These are phyloP conservation scores for Anthophora plumipes DNA, from an alignment of 2,888 invertebrate species.

Conservation along the genomic window DNA sequence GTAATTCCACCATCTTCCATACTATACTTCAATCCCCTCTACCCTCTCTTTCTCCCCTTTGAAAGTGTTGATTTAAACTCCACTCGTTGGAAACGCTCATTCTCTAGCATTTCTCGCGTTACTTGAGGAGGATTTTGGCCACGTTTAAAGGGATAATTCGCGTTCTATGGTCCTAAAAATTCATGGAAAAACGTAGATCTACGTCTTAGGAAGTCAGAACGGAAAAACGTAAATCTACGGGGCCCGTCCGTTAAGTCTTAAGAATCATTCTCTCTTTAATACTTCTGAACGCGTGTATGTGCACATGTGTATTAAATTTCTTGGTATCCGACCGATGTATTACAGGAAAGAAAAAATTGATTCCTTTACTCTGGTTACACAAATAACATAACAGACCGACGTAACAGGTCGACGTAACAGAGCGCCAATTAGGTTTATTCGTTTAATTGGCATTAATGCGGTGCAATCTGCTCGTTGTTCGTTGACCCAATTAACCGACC, in stretches of 20 bases:
- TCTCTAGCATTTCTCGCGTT: neutral
- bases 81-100: neutral
- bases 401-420: conserved; percentile 39
- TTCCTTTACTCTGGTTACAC: neutral
- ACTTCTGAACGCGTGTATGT: no score
- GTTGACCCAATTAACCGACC: conserved; percentile 38
- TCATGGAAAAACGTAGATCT: no score
- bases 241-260: no score
- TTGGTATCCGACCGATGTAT: neutral
- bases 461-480: conserved; percentile 25
- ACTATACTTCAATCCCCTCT: neutral
- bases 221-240: no score
- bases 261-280: no score
- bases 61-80: neutral
- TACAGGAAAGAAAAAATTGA: neutral
- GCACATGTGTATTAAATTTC: neutral
- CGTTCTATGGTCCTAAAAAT: neutral
- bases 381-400: conserved; percentile 32
- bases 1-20: conserved; percentile 6
- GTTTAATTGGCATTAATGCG: conserved; percentile 49
- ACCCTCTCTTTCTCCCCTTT: conserved; percentile 3
- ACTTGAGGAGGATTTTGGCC: conserved; percentile 4
- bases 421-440: conserved; percentile 34
- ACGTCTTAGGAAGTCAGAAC: no score
- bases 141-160: neutral